A percentile compares a stretch with the other conserved stretches of the same genome.
Conservation (phyloP, 2,113 vertebrate genomes). For the Thymallus thymallus region DNA sequence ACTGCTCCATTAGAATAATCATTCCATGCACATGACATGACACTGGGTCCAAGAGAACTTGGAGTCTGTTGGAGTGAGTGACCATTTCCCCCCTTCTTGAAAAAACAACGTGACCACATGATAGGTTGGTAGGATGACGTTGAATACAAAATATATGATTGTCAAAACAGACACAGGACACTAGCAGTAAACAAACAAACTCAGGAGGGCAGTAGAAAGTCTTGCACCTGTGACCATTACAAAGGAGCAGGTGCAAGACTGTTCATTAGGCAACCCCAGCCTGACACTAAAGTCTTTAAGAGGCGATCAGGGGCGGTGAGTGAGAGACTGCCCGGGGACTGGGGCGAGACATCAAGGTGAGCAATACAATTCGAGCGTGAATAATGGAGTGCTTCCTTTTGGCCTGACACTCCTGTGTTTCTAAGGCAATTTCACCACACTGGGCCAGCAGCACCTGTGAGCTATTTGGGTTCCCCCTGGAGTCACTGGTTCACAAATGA, state of each 20-base stretch:
- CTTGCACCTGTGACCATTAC: slow-evolving; percentile 59
- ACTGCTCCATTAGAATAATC: slow-evolving; percentile 54
- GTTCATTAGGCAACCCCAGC: slow-evolving; percentile 66
- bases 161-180: slow-evolving; percentile 43
- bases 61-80: slow-evolving; percentile 14
- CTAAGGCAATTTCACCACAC: slow-evolving; percentile 54
- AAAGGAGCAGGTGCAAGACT: slow-evolving; percentile 61
- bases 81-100: slow-evolving; percentile 24
- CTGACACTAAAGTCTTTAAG: slow-evolving; percentile 70
- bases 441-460: slow-evolving; percentile 56
- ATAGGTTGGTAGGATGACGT: slow-evolving; percentile 43
- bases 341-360: slow-evolving; percentile 68
- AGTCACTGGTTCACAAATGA: slow-evolving; percentile 58
- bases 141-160: slow-evolving; percentile 22
- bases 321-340: slow-evolving; percentile 62
- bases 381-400: slow-evolving; percentile 69
- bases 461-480: slow-evolving; percentile 22
- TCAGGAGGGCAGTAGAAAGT: slow-evolving; percentile 39
- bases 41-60: slow-evolving; percentile 9
- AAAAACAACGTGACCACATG: slow-evolving; percentile 1
- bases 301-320: slow-evolving; percentile 65
- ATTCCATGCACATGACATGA: slow-evolving; percentile 40
- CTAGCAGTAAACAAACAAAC: slow-evolving; percentile 68
- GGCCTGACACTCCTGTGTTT: slow-evolving; percentile 67
- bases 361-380: slow-evolving; percentile 73